phyloP scores from a whole-genome alignment of 2,888 invertebrate species.

The Pyralis farinalis region DNA sequence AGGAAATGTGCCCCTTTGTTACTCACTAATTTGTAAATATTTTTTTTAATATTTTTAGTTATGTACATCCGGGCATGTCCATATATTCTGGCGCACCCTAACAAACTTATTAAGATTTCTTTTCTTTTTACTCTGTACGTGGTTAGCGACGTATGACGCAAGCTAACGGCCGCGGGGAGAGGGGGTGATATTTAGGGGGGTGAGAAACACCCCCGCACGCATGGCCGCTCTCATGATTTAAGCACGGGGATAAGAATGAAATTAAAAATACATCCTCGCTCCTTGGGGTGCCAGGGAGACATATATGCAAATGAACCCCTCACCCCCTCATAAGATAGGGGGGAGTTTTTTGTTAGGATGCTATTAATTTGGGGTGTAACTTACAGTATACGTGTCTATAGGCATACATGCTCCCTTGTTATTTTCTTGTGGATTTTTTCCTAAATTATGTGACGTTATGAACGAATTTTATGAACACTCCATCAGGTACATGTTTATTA shows the following conservation, averaged over 20 bases:
- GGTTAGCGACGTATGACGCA: constrained; percentile 81
- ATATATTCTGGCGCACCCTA: constrained; percentile 58
- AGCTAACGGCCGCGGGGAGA: constrained; percentile 59
- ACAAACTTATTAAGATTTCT: constrained; percentile 82
- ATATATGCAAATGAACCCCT: constrained; percentile 78
- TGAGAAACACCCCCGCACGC: constrained; percentile 65
- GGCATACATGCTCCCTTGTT: constrained; percentile 51
- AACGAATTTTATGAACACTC: constrained; percentile 64
- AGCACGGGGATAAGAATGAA: constrained; percentile 81
- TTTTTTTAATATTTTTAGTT: not conserved
- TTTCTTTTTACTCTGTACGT: constrained; percentile 79
- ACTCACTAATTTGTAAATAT: no score
- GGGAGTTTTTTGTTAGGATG: constrained; percentile 78
- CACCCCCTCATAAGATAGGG: constrained; percentile 67
- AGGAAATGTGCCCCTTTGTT: no score
- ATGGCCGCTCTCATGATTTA: constrained; percentile 81
- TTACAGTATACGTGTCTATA: constrained; percentile 55
- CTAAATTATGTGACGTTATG: constrained; percentile 61
- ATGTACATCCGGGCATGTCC: constrained; percentile 42
- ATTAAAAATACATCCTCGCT: constrained; percentile 81
- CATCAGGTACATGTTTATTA: constrained; percentile 41
- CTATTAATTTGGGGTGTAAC: constrained; percentile 81
- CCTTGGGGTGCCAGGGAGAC: constrained; percentile 78
- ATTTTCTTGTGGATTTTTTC: constrained; percentile 56
- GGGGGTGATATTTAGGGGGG: constrained; percentile 31